Percentiles rank a stretch among this genome's conserved stretches.
phyloP scores from a whole-genome alignment of 2,888 invertebrate genomes.

The Sinopyrophorus schimmeli region DNA sequence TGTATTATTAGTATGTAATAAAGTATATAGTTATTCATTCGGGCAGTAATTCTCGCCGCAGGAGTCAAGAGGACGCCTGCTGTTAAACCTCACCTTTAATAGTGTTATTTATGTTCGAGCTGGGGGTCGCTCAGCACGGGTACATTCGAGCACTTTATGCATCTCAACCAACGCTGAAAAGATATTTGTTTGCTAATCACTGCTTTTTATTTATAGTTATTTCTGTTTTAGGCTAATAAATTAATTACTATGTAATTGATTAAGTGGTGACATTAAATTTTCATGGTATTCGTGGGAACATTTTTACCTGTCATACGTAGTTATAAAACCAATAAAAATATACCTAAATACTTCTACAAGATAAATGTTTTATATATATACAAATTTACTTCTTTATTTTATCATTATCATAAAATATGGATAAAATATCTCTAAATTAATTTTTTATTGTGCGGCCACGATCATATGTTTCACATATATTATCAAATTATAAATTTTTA shows the following conservation, averaged over 20 bases:
- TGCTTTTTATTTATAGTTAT: conserved; percentile 36
- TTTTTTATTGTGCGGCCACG: no score
- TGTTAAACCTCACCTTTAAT: conserved; percentile 58
- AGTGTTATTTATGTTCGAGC: conserved; percentile 56
- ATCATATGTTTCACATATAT: no score
- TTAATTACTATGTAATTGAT: conserved; percentile 27
- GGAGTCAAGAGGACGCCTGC: conserved; percentile 53
- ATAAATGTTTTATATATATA: not conserved
- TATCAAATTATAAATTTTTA: no score
- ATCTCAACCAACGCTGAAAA: conserved; percentile 41
- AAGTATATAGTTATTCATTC: conserved; percentile 58
- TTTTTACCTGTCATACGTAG: conserved; percentile 6
- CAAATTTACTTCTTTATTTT: not conserved
- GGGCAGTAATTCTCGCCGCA: conserved; percentile 57
- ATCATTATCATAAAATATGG: no score
- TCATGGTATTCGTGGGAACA: conserved; percentile 21
- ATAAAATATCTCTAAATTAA: no score
- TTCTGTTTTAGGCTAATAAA: conserved; percentile 30
- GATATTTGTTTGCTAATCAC: conserved; percentile 43
- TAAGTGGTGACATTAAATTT: conserved; percentile 27
- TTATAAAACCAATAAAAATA: no score
- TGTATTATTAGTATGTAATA: conserved; percentile 58
- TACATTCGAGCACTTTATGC: conserved; percentile 41
- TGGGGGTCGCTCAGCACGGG: conserved; percentile 47
- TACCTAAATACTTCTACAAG: no score